Evolutionary conservation across 1,140 invertebrate species (phyloP), one percentile per base, ranked within the genome.

Genomic region (Heliconius hewitsoni): DNA sequence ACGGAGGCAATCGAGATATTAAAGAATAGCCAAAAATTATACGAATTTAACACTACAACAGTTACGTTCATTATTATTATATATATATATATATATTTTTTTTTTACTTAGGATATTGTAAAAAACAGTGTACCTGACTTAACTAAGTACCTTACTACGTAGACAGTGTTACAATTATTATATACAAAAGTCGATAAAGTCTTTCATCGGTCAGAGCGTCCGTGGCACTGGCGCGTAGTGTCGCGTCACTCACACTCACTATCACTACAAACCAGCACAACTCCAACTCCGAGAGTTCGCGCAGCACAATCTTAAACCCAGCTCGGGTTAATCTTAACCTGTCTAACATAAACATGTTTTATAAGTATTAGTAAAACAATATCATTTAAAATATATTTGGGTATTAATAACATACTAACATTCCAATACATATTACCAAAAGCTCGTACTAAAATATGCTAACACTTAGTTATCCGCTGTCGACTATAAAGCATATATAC

Each of bases 121-220:
- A 94, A 94, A 94, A 94, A 94, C 91, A 91, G 91, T 92, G 89
- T 92, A 88, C 90, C 86, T 78, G 86, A 86, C 89, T 92, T 92
- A 91, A 82, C 85, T 89, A 91, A 85, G 78, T 90, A 91, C 82
- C 91, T 94, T 93, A 78, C 80, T 81, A 81, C 80, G 76, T 81
- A 81, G 80, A 81, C 80, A 78, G 80, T 76, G 80, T 81, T 78
- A 94, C 77, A 87, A 86, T 89, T 91, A 93, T 86, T 94, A 94
- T 94, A 87, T 94, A 94, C 92, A 94, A 91, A 90, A 91, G 87
- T 93, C 86, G 85, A 87, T 89, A 90, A 84, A 90, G 90, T 91
- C 89, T 91, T 92, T 90, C 85, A 87, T 92, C 89, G 85, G 87
- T 88, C 86, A 87, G 85, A 92, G 90, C 89, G 86, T 87, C 86